These are phyloP conservation scores for Polyommatus icarus DNA, from an alignment of 2,888 invertebrate species.

Conservation along the genomic window DNA sequence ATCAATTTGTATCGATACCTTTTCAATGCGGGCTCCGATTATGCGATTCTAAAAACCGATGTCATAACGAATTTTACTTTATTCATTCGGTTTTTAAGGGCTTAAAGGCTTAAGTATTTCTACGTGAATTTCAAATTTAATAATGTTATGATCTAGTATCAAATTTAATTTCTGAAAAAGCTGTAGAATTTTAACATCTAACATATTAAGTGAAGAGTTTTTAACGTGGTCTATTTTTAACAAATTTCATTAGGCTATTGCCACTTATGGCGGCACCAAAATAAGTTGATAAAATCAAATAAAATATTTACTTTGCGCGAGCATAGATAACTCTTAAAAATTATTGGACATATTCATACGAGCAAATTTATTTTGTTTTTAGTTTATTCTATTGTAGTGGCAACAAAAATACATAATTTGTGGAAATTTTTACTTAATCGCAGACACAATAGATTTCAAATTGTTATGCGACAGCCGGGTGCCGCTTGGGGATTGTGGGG, in stretches of 20 bases:
- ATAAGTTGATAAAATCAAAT: not conserved
- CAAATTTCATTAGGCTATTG: not conserved
- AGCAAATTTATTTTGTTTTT: too few species aligned
- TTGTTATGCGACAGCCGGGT: too few species aligned
- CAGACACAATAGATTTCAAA: too few species aligned
- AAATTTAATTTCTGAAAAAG: not conserved
- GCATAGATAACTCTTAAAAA: not conserved
- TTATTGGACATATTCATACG: not conserved
- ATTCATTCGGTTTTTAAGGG: not conserved
- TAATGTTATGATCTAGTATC: not conserved
- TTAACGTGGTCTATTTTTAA: not conserved
- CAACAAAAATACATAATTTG: too few species aligned
- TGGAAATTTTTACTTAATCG: too few species aligned
- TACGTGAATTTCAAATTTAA: not conserved
- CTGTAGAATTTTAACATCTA: constrained; percentile 13
- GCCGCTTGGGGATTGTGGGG: too few species aligned
- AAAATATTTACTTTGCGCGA: not conserved
- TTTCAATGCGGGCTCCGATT: constrained; percentile 49
- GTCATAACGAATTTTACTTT: constrained; percentile 22
- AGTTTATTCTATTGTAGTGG: too few species aligned
- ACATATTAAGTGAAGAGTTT: not conserved
- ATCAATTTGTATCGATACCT: constrained; percentile 63
- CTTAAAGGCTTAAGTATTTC: not conserved
- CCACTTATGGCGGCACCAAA: not conserved
- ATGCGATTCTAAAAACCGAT: constrained; percentile 22